These are phyloP conservation scores for Neoarius graeffei DNA, from an alignment of 2,113 vertebrate species.

Conservation along the genomic window DNA sequence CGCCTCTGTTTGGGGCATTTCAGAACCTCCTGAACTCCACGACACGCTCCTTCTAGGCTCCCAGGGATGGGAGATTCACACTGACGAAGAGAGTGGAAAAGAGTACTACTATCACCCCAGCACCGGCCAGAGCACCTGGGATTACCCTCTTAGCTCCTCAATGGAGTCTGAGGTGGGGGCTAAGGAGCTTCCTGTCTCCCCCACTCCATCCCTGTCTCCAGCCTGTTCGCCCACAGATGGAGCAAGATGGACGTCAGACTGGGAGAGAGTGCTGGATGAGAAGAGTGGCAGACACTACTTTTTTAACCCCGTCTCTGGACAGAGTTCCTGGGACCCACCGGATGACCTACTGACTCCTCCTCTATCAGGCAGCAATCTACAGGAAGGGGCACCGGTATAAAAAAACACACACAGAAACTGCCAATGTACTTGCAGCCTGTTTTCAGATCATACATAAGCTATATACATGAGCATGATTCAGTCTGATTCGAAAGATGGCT, in stretches of 20 bases:
- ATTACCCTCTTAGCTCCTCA: conserved; percentile 73
- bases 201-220: conserved; percentile 58
- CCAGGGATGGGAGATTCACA: conserved; percentile 85
- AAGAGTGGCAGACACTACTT: conserved; percentile 82
- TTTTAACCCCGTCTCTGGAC: conserved; percentile 86
- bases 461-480: no score
- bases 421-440: not conserved
- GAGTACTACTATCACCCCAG: conserved; percentile 86
- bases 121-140: conserved; percentile 89
- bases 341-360: conserved; percentile 60
- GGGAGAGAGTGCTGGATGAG: conserved; percentile 85
- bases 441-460: not conserved
- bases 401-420: no score
- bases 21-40: not conserved
- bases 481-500: not conserved
- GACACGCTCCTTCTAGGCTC: conserved; percentile 51
- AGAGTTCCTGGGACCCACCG: conserved; percentile 89
- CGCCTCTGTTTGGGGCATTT: not conserved
- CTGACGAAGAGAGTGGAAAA: conserved; percentile 80
- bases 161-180: conserved; percentile 54
- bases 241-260: conserved; percentile 65
- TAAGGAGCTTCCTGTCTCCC: conserved; percentile 55
- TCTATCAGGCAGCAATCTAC: conserved; percentile 55
- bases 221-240: conserved; percentile 32
- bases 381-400: conserved; percentile 66